Evolutionary conservation across 2,888 invertebrate genomes (phyloP), one percentile per base, ranked within the genome.

Genomic region (Conistra vaccinii): DNA sequence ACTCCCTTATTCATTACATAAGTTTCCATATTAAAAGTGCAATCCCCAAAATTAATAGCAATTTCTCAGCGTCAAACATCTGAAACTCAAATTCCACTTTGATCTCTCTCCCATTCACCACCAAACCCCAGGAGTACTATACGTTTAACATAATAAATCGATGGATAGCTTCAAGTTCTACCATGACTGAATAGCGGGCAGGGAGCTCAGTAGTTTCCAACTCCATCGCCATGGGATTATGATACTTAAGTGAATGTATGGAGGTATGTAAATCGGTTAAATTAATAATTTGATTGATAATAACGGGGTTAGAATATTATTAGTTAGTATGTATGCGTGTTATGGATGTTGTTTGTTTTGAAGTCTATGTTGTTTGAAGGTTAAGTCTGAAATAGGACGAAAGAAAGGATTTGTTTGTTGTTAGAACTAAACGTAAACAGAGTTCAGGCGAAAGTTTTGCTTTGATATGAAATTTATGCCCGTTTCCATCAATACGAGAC

Each of bases 111-210:
- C 55, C 58, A 73, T 80, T 72, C 71, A 76, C 66, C 70, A 76
- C 42, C 53, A 63, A 58, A n/a, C 29, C 86, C 85, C 87, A 53
- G 53, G 88, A 84, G 88, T 26, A 73, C 85, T 61, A 86, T 88
- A 78, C 82, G 73, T 87, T 87, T 84, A 85, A 72, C 86, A 84
- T 88, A 81, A 88, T 87, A 83, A 78, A 86, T 88, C 86, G 86
- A 83, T 83, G 78, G 69, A 87, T 81, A 65, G 74, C 74, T 75
- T 58, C 60, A 81, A 83, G 69, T 82, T 83, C 79, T 76, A 73
- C 68, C 53, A 78, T 88, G 87, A 87, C 76, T 80, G 83, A 87
- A 85, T 83, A 80, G 80, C 83, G 76, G 75, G 51, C 70, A 14
- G 87, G 87, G 87, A 87, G 71, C 70, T 78, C 73, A 84, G 78